Percentiles rank a stretch among this genome's conserved stretches.
phyloP scores from a whole-genome alignment of 1,140 invertebrate genomes.

The Brachystomella parvula region DNA sequence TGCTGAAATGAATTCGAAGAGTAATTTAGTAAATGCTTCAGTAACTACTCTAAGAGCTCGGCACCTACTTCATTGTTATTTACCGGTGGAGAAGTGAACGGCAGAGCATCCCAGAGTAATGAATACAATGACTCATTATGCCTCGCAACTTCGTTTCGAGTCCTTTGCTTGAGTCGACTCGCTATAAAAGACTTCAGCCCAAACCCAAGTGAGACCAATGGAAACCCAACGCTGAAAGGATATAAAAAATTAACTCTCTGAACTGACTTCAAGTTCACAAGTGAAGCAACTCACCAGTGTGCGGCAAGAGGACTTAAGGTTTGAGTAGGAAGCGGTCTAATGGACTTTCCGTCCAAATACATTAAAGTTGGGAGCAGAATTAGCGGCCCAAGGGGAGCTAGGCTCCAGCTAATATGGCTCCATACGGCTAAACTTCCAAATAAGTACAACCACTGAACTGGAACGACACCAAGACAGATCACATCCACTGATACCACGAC shows the following conservation, averaged over 20 bases:
- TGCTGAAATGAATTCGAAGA: conserved; percentile 12
- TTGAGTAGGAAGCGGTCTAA: conserved; percentile 65
- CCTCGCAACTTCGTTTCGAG: conserved; percentile 33
- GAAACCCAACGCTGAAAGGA: conserved; percentile 34
- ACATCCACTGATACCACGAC: conserved; percentile 96
- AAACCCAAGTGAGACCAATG: conserved; percentile 38
- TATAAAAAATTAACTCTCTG: not conserved
- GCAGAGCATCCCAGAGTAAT: conserved; percentile 37
- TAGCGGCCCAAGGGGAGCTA: conserved; percentile 33
- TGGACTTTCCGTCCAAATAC: conserved; percentile 36
- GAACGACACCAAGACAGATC: conserved; percentile 98
- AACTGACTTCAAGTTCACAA: not conserved
- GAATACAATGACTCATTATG: conserved; percentile 36
- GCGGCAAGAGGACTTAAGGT: conserved; percentile 94
- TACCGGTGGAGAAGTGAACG: conserved; percentile 28
- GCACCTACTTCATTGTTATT: conserved; percentile 32
- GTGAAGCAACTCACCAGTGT: conserved; percentile 68
- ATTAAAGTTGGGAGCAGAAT: conserved; percentile 35
- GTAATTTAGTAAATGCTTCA: not conserved
- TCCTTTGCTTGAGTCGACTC: conserved; percentile 33
- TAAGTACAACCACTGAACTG: conserved; percentile 54
- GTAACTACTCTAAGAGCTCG: not conserved
- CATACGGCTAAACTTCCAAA: conserved; percentile 35
- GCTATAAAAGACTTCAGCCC: conserved; percentile 33
- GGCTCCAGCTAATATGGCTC: conserved; percentile 33